Evolutionary conservation across 2,113 vertebrate genomes (phyloP), one percentile per base, ranked within the genome.

Genomic region (Arvicanthis niloticus): DNA sequence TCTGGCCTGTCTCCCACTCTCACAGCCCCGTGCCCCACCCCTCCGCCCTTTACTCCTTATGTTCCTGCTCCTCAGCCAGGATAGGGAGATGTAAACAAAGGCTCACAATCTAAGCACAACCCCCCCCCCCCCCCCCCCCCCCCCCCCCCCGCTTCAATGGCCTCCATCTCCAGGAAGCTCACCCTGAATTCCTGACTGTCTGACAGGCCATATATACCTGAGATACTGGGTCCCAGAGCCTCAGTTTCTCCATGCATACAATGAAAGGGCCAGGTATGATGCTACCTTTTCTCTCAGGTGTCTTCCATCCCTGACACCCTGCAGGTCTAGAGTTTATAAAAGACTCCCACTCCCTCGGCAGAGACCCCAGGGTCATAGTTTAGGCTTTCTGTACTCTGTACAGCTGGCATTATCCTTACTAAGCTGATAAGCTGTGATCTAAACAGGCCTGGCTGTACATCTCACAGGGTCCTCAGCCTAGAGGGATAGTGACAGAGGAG

Each of bases 121-220:
- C 8, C 0, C 7, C 24, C 0, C 7, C 24, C 0, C 7, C 24
- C 0, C 7, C 24, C 0, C 7, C 24, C 0, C 7, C 24, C 0
- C 7, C 24, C 0, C 7, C 24, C n/a, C n/a, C 0, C 7, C 24
- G 40, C 67, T 77, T 75, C 86, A 26, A 13, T 62, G 56, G 60
- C 84, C 53, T 60, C 80, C 56, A 12, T 58, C 45, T 53, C 60
- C 26, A 7, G 70, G 12, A 85, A 17, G 34, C 40, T 31, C 31
- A 5, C 31, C 67, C 70, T 16, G 1, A 40, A n/a, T 31, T 65
- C 85, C 65, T 89, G 15, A 26, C 42, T 72, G 34, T 7, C 60
- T 1, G n/a, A 58, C 68, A 16, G 40, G 13, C 37, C 29, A 45
- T 48, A 56, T 2, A 1, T 2, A 34, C 48, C 31, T 0, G 5